Evolutionary conservation across 2,888 invertebrate genomes (phyloP).

Genomic region (Dryadula phaetusa): DNA sequence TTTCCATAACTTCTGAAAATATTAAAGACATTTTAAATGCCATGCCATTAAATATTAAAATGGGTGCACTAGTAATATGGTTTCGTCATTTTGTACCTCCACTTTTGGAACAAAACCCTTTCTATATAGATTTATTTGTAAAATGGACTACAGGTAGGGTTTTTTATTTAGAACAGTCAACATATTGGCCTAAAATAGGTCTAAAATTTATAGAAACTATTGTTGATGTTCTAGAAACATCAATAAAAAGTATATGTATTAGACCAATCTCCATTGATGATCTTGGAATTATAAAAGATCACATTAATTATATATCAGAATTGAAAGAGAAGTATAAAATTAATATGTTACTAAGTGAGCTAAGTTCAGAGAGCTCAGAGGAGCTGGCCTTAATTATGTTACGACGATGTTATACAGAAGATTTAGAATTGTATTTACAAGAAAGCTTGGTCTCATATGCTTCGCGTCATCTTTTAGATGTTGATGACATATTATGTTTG

Average conservation of each 20-base stretch:
- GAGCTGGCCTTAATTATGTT: constrained; percentile 79
- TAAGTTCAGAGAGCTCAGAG: constrained; percentile 69
- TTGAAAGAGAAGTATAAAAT: constrained; percentile 77
- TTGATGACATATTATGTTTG: constrained; percentile 71
- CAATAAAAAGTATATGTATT: constrained; percentile 67
- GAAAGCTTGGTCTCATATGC: constrained; percentile 74
- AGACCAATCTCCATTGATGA: constrained; percentile 76
- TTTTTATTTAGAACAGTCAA: constrained; percentile 72
- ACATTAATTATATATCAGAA: constrained; percentile 70
- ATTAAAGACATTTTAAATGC: constrained; percentile 68
- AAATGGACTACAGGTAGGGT: constrained; percentile 78
- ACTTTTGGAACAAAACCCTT: constrained; percentile 74
- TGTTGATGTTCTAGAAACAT: constrained; percentile 64
- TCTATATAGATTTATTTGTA: constrained; percentile 74
- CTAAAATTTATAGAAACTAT: constrained; percentile 75
- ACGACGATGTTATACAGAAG: constrained; percentile 79
- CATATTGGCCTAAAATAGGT: constrained; percentile 81
- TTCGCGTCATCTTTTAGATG: constrained; percentile 69
- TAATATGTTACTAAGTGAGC: constrained; percentile 73
- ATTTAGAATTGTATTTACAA: constrained; percentile 69
- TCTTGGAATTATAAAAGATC: constrained; percentile 70
- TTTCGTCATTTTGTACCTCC: constrained; percentile 73
- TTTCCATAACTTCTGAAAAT: constrained; percentile 57
- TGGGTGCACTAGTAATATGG: constrained; percentile 76
- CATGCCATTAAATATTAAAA: constrained; percentile 72